Evolutionary conservation across 1,140 invertebrate species (phyloP).

Genomic region (Chlorops oryzae): DNA sequence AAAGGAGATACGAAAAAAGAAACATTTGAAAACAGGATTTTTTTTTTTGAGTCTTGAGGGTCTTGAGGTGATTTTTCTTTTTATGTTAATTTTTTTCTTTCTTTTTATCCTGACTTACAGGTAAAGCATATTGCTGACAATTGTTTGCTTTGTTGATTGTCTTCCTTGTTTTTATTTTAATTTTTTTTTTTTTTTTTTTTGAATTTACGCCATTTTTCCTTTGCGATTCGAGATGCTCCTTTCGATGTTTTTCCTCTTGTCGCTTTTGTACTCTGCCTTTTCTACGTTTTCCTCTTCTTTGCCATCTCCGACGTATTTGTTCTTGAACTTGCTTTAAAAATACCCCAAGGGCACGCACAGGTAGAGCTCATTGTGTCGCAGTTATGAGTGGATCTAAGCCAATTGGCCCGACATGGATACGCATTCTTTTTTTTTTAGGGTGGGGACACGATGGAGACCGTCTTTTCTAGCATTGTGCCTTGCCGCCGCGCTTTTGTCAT

Average conservation of each 20-base stretch:
- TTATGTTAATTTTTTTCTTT: too few relatives aligned
- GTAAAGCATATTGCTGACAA: conserved; percentile 16
- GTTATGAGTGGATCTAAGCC: conserved; percentile 26
- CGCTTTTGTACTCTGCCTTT: conserved; percentile 17
- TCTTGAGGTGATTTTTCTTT: conserved; percentile 25
- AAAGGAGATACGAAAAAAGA: conserved; percentile 20
- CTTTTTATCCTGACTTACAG: too few relatives aligned
- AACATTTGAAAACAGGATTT: conserved; percentile 10
- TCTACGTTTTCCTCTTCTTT: not conserved
- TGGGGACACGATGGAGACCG: too few relatives aligned
- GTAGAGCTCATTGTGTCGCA: too few relatives aligned
- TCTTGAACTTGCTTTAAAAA: too few relatives aligned
- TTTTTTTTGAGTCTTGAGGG: conserved; percentile 8
- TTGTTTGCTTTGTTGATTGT: conserved; percentile 37
- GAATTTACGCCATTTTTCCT: too few relatives aligned
- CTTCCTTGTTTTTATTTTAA: conserved; percentile 9
- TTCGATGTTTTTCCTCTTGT: conserved; percentile 39
- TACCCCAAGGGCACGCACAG: conserved; percentile 14
- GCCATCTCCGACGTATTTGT: too few relatives aligned
- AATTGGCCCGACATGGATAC: conserved; percentile 22
- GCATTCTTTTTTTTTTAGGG: too few relatives aligned
- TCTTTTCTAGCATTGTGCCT: too few relatives aligned
- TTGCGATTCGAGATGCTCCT: too few relatives aligned
- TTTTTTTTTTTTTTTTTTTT: too few relatives aligned
- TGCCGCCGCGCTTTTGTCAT: conserved; percentile 46